Evolutionary conservation across 2,888 invertebrate species (phyloP).

Genomic region (Saturnia japonica): DNA sequence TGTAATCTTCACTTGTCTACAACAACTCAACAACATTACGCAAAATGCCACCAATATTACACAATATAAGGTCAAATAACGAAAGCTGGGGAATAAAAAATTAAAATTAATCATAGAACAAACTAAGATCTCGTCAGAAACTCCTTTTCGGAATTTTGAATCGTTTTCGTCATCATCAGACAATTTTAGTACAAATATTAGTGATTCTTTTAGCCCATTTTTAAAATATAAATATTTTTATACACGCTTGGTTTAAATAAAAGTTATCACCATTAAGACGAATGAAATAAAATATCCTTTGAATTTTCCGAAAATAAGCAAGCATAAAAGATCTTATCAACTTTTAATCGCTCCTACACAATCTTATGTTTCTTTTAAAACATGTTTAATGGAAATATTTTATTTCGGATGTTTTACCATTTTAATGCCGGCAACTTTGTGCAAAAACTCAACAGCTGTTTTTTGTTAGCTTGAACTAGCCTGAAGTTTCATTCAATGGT

Average conservation of each 20-base stretch:
- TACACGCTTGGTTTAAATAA: neutral
- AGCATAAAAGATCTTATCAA: neutral
- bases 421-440: neutral
- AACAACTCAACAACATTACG: too few relatives aligned
- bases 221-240: too few relatives aligned
- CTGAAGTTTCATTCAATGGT: neutral
- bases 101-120: too few relatives aligned
- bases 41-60: too few relatives aligned
- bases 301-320: neutral
- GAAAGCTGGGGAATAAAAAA: too few relatives aligned
- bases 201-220: too few relatives aligned
- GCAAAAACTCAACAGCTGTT: neutral
- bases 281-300: neutral
- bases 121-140: too few relatives aligned
- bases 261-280: neutral
- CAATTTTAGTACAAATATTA: too few relatives aligned
- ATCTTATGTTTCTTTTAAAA: neutral
- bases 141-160: too few relatives aligned
- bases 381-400: neutral
- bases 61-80: too few relatives aligned
- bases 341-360: neutral
- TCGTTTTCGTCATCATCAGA: too few relatives aligned
- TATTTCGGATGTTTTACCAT: neutral
- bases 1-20: too few relatives aligned
- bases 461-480: neutral